These are phyloP conservation scores for Euura saliciscinereae DNA, from an alignment of 1,140 invertebrate species.

Conservation along the genomic window DNA sequence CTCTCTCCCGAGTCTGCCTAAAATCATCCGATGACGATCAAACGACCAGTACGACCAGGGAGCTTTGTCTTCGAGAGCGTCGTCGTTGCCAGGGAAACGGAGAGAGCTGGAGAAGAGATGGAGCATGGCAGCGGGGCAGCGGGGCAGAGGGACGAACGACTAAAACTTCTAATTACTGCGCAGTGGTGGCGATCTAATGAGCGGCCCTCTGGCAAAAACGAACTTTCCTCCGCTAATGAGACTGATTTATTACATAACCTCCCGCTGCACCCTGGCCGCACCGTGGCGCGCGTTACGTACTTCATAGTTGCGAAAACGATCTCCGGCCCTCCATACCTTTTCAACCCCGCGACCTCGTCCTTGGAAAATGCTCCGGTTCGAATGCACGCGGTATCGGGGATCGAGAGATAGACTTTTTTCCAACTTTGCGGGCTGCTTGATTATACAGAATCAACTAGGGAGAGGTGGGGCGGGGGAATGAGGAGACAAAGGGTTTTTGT, in stretches of 20 bases:
- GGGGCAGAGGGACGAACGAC: not conserved
- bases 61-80: too few species aligned
- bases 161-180: constrained; percentile 7
- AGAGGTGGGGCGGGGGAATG: not conserved
- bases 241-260: constrained; percentile 2
- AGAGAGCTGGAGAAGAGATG: not conserved
- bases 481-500: constrained; percentile 11
- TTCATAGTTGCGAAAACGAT: constrained; percentile 2
- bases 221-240: not conserved
- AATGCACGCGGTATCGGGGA: not conserved
- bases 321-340: not conserved
- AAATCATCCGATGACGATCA: too few species aligned
- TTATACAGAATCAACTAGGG: not conserved
- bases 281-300: not conserved
- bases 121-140: not conserved
- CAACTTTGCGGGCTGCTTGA: not conserved
- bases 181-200: constrained; percentile 6
- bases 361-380: not conserved
- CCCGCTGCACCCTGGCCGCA: not conserved
- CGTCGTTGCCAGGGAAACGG: constrained; percentile 1
- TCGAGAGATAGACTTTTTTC: not conserved
- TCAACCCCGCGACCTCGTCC: not conserved
- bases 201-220: not conserved
- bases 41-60: too few species aligned
- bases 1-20: too few species aligned